Percentiles rank a stretch among this genome's conserved stretches.
phyloP scores from a whole-genome alignment of 2,113 vertebrate species.

The Ceyx cyanopectus region DNA sequence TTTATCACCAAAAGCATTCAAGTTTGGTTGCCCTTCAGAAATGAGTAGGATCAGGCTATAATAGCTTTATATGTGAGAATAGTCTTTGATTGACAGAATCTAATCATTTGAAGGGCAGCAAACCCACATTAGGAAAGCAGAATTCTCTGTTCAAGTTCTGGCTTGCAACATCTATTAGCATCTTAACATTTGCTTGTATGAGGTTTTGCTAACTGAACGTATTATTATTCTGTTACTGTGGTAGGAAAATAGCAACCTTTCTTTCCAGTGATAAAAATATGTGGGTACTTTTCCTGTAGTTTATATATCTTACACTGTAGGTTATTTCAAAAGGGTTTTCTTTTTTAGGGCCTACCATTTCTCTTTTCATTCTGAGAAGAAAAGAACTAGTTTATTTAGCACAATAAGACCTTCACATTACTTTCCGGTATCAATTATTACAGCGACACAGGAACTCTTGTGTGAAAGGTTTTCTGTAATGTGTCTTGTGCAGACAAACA shows the following conservation, averaged over 20 bases:
- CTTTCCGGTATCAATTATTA: constrained; percentile 78
- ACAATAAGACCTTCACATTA: constrained; percentile 79
- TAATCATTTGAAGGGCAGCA: constrained; percentile 77
- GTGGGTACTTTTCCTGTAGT: constrained; percentile 58
- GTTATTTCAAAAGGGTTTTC: constrained; percentile 73
- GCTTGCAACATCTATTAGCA: constrained; percentile 70
- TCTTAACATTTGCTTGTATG: constrained; percentile 52
- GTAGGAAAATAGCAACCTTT: constrained; percentile 73
- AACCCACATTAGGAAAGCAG: constrained; percentile 72
- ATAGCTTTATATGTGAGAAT: constrained; percentile 76
- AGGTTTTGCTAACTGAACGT: constrained; percentile 77
- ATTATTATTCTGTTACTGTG: constrained; percentile 71
- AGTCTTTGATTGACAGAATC: constrained; percentile 80
- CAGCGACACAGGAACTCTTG: constrained; percentile 58
- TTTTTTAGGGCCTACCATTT: constrained; percentile 62
- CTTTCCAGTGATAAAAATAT: constrained; percentile 72
- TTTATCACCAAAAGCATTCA: constrained; percentile 66
- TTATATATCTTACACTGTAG: constrained; percentile 70
- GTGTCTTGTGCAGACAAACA: constrained; percentile 54
- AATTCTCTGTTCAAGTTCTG: constrained; percentile 64
- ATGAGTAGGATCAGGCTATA: constrained; percentile 72
- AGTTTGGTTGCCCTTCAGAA: constrained; percentile 78
- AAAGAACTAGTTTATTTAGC: constrained; percentile 75
- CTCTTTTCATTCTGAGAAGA: constrained; percentile 72
- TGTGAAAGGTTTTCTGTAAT: constrained; percentile 76